Percentiles rank a stretch among this genome's conserved stretches.
Evolutionary conservation across 1,140 invertebrate genomes (phyloP).

Genomic region (Drosophila auraria): DNA sequence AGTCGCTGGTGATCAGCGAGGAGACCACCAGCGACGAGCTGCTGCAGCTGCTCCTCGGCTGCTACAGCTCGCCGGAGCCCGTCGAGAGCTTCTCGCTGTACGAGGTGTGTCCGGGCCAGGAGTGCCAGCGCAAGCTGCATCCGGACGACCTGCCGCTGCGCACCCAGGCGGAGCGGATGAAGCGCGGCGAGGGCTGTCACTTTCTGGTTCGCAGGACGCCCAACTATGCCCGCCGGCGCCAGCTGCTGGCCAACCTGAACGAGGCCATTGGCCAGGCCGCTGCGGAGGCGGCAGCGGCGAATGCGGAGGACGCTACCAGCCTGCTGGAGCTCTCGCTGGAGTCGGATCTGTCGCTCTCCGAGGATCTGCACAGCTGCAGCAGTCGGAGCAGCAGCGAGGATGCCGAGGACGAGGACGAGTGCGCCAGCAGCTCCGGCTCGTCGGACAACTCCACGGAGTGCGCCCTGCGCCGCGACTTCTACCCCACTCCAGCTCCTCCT

Average conservation of each 20-base stretch:
- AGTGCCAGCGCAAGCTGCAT: slow-evolving; percentile 94
- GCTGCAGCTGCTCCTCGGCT: slow-evolving; percentile 93
- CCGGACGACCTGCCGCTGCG: slow-evolving; percentile 93
- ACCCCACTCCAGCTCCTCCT: slow-evolving; percentile 25
- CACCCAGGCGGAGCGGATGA: slow-evolving; percentile 92
- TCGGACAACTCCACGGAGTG: slow-evolving; percentile 80
- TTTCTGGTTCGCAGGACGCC: slow-evolving; percentile 92
- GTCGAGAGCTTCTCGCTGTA: slow-evolving; percentile 95
- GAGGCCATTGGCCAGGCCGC: slow-evolving; percentile 61
- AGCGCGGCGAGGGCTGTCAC: slow-evolving; percentile 88
- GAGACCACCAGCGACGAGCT: slow-evolving; percentile 95
- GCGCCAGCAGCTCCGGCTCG: slow-evolving; percentile 72
- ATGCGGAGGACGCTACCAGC: slow-evolving; percentile 53
- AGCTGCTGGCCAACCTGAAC: slow-evolving; percentile 75
- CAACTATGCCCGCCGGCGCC: slow-evolving; percentile 87
- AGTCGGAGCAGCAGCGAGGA: slow-evolving; percentile 64
- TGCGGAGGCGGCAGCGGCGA: background rate
- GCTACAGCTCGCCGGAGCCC: slow-evolving; percentile 93
- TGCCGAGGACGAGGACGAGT: slow-evolving; percentile 71
- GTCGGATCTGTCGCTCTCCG: slow-evolving; percentile 69
- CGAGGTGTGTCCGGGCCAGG: slow-evolving; percentile 90
- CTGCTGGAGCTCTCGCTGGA: slow-evolving; percentile 76
- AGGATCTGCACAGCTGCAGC: slow-evolving; percentile 75
- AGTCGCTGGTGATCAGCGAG: slow-evolving; percentile 95
- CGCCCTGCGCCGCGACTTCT: slow-evolving; percentile 59